Conservation (phyloP, 2,797 vertebrate genomes). For the Semotilus atromaculatus region DNA sequence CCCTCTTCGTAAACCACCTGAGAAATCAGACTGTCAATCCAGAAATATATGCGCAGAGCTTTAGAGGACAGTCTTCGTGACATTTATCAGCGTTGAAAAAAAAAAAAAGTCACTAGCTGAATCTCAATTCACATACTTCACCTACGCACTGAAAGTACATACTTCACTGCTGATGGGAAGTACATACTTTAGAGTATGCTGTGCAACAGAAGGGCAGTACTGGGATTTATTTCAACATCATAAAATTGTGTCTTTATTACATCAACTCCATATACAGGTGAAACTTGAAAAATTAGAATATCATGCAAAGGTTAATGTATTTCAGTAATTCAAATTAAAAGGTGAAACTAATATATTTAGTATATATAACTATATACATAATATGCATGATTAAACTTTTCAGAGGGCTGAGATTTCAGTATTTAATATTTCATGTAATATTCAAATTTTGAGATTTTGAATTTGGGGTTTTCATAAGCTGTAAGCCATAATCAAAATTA, state of each 20-base stretch:
- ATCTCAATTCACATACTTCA: slow-evolving; percentile 27
- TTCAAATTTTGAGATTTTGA: too few species aligned
- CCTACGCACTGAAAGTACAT: neutral
- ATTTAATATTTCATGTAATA: too few species aligned
- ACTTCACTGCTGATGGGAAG: slow-evolving; percentile 21
- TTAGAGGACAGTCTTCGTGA: slow-evolving; percentile 1
- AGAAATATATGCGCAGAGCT: neutral
- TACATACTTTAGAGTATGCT: neutral
- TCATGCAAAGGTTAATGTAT: too few species aligned
- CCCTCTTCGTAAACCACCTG: slow-evolving; percentile 15
- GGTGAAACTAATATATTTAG: too few species aligned
- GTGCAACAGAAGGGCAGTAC: neutral
- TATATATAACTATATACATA: too few species aligned
- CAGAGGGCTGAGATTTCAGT: too few species aligned
- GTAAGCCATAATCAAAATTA: too few species aligned
- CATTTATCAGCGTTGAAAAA: slow-evolving; percentile 16
- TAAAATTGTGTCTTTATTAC: neutral
- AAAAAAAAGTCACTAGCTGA: slow-evolving; percentile 16
- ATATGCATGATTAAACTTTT: too few species aligned
- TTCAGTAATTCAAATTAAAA: too few species aligned
- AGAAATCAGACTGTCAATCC: slow-evolving; percentile 29
- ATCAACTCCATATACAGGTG: too few species aligned
- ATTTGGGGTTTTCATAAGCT: too few species aligned
- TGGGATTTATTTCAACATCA: slow-evolving; percentile 1
- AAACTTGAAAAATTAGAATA: too few species aligned